Evolutionary conservation across 2,113 vertebrate species (phyloP), one percentile per base, ranked within the genome.

Genomic region (Cromileptes altivelis): DNA sequence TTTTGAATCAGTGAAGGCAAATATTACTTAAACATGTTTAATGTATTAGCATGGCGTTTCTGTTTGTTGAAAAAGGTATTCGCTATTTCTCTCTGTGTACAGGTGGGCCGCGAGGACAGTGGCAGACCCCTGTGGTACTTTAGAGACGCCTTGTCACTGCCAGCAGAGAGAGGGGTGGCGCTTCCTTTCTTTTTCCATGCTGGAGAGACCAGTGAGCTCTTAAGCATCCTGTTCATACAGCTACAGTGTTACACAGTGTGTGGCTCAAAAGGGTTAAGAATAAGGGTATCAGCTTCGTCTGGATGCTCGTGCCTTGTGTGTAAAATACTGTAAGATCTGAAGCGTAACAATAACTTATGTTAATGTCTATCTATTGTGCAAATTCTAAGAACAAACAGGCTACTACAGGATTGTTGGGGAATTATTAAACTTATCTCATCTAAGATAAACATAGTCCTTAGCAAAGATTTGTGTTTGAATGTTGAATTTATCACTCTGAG

Each of bases 171-270:
- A 57, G 95, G 96, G 0, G 17, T 96, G 55, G 49, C 86, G 0
- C 94, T 99, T 78, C 96, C 97, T 0, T 99, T 94, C 91, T 98
- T 97, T 75, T 98, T 99, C 88, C 97, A 98, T 1, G 98, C 98
- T 40, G 98, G 97, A 62, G 97, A 99, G 86, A 99, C 97, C 0
- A 86, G 97, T 98, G 92, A 96, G 95, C 13, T 70, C 33, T 57
- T n/a, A 21, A 21, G 17, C 37, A n/a, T 45, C 57, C 25, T 23
- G 60, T 40, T 37, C 27, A 61, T 17, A 30, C 62, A 57, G 12
- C 11, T 3, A 52, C 21, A 19, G 21, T 14, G 27, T 76, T 56
- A 19, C 33, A 65, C 33, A n/a, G 12, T 10, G 6, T 33, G 45
- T 49, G 47, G 15, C 30, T 40, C 15, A 4, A 19, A 62, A 30